Conservation (phyloP, 2,797 vertebrate genomes). For the Scolopax rusticola region DNA sequence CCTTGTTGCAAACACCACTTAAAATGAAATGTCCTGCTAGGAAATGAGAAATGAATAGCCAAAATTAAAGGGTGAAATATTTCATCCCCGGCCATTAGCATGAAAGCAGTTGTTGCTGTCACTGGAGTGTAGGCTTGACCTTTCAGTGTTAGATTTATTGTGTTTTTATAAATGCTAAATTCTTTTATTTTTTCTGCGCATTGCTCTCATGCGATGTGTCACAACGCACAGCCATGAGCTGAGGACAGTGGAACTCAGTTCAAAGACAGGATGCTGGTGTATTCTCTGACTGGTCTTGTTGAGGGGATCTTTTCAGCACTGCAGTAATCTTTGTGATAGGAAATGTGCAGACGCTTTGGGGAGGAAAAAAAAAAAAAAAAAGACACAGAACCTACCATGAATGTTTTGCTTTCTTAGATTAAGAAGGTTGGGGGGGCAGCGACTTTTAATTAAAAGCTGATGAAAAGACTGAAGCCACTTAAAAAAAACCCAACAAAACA, state of each 20-base stretch:
- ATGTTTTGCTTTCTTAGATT: background rate
- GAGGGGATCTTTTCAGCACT: background rate
- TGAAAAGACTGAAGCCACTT: background rate
- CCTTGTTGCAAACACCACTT: background rate
- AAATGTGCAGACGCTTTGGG: background rate
- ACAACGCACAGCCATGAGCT: background rate
- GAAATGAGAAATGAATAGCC: background rate
- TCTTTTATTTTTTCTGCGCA: background rate
- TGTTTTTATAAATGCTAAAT: background rate
- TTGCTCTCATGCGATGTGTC: background rate
- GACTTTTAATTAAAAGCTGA: slow-evolving; percentile 24
- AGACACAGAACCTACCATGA: background rate
- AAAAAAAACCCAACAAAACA: background rate
- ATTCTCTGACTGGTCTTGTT: background rate
- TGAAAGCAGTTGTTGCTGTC: background rate
- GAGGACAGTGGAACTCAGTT: background rate
- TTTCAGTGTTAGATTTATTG: background rate
- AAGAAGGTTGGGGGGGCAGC: background rate
- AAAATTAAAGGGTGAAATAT: background rate
- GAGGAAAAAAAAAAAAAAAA: background rate
- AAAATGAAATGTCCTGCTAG: background rate
- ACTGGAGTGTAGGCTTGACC: background rate
- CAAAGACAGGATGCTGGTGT: background rate
- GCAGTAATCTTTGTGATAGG: background rate
- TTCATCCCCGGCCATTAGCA: background rate